Percentiles rank a stretch among this genome's conserved stretches.
Conservation (phyloP, 2,797 vertebrate species). For the Spondyliosoma cantharus region DNA sequence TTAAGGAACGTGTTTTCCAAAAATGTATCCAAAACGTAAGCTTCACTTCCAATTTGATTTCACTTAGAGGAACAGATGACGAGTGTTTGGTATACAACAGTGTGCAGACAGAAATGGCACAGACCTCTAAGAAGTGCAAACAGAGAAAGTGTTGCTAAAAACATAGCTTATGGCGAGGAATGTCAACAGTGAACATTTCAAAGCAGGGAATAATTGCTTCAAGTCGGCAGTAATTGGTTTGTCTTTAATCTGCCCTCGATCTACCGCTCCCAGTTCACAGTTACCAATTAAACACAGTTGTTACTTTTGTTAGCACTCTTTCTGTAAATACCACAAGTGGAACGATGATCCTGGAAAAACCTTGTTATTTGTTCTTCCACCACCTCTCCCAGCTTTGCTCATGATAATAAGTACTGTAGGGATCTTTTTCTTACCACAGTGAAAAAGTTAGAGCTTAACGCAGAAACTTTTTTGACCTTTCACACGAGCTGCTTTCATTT, state of each 20-base stretch:
- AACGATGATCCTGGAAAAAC: slow-evolving; percentile 50
- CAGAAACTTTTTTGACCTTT: slow-evolving; percentile 55
- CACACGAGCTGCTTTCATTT: slow-evolving; percentile 57
- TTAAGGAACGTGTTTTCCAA: slow-evolving; percentile 44
- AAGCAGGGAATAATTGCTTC: slow-evolving; percentile 70
- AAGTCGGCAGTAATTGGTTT: slow-evolving; percentile 69
- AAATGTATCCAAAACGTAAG: slow-evolving; percentile 42
- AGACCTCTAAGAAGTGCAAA: slow-evolving; percentile 50
- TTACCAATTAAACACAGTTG: slow-evolving; percentile 60
- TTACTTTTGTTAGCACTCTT: slow-evolving; percentile 55
- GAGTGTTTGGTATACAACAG: slow-evolving; percentile 62
- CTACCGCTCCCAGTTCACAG: slow-evolving; percentile 51
- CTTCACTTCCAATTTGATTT: slow-evolving; percentile 52
- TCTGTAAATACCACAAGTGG: slow-evolving; percentile 61
- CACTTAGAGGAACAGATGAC: slow-evolving; percentile 23
- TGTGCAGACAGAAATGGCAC: slow-evolving; percentile 51
- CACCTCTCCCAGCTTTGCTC: slow-evolving; percentile 53
- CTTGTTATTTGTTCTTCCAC: slow-evolving; percentile 52
- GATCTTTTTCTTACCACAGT: slow-evolving; percentile 39
- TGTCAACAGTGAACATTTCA: slow-evolving; percentile 72
- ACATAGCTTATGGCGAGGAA: slow-evolving; percentile 61
- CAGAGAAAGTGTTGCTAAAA: slow-evolving; percentile 72
- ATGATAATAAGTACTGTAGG: slow-evolving; percentile 46
- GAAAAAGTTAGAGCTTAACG: slow-evolving; percentile 37
- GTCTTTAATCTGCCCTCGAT: slow-evolving; percentile 64